These are phyloP conservation scores for Entomobrya proxima DNA, from an alignment of 2,888 invertebrate genomes.

Conservation along the genomic window DNA sequence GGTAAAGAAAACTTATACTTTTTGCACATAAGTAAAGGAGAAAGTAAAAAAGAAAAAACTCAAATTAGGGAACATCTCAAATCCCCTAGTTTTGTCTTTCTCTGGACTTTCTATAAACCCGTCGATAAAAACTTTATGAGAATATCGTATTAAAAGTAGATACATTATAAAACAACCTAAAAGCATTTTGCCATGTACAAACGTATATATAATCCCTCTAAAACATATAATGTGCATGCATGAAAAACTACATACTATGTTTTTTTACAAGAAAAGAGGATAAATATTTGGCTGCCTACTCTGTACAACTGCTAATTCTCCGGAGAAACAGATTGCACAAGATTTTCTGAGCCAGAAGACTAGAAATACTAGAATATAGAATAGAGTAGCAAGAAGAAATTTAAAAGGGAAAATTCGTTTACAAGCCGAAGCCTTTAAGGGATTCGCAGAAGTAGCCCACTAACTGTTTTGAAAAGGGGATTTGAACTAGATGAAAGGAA, in stretches of 20 bases:
- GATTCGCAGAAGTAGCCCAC: background rate
- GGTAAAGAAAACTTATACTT: background rate
- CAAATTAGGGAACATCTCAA: background rate
- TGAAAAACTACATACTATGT: background rate
- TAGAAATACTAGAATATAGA: too few relatives aligned
- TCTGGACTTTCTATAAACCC: background rate
- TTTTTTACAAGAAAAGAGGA: background rate
- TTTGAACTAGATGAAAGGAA: too few relatives aligned
- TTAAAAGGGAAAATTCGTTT: background rate
- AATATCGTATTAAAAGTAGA: background rate
- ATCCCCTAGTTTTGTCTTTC: background rate
- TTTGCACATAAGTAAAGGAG: background rate
- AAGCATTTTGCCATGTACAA: too few relatives aligned
- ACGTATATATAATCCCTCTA: too few relatives aligned
- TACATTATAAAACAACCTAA: background rate
- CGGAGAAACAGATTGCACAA: background rate
- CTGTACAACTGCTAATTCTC: background rate
- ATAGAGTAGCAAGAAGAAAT: background rate
- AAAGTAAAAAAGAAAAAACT: too few relatives aligned
- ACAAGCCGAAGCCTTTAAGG: background rate
- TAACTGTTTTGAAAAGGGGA: background rate
- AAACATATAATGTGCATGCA: background rate
- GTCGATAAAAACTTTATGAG: constrained; percentile 9
- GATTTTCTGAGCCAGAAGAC: background rate
- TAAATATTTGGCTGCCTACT: background rate